phyloP scores from a whole-genome alignment of 2,797 vertebrate species.

The Semotilus atromaculatus region DNA sequence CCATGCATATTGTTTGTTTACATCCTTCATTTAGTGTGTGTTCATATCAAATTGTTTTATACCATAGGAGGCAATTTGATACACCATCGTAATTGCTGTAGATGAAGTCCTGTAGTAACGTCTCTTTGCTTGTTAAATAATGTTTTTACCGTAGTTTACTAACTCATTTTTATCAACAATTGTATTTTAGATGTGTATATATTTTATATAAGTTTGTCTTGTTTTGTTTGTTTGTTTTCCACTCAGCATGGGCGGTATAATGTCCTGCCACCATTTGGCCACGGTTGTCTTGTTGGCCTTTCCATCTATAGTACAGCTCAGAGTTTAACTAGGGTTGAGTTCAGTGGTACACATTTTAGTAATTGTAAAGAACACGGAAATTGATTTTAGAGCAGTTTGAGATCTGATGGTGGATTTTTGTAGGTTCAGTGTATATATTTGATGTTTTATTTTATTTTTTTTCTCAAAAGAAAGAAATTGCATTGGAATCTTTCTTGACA shows the following conservation, averaged over 20 bases:
- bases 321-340: slow-evolving; percentile 61
- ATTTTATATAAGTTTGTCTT: slow-evolving; percentile 66
- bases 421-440: slow-evolving; percentile 76
- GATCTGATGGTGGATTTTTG: slow-evolving; percentile 57
- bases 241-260: slow-evolving; percentile 65
- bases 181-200: slow-evolving; percentile 57
- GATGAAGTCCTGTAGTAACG: slow-evolving; percentile 39
- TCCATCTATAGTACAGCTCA: slow-evolving; percentile 54
- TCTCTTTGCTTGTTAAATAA: slow-evolving; percentile 61
- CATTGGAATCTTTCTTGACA: slow-evolving; percentile 76
- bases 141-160: slow-evolving; percentile 64
- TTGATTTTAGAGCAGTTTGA: slow-evolving; percentile 67
- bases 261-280: slow-evolving; percentile 64
- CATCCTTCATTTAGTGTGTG: slow-evolving; percentile 27
- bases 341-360: slow-evolving; percentile 67
- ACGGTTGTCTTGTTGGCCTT: slow-evolving; percentile 64
- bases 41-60: slow-evolving; percentile 29
- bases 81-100: slow-evolving; percentile 40
- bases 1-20: slow-evolving; percentile 39
- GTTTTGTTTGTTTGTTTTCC: slow-evolving; percentile 72
- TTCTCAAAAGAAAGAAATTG: slow-evolving; percentile 69
- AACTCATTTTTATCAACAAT: slow-evolving; percentile 65
- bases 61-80: slow-evolving; percentile 39
- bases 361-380: slow-evolving; percentile 70
- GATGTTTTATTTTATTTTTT: slow-evolving; percentile 82